A percentile compares a stretch with the other conserved stretches of the same genome.
These are phyloP conservation scores for Agrotis exclamationis DNA, from an alignment of 2,888 invertebrate species.

Conservation along the genomic window DNA sequence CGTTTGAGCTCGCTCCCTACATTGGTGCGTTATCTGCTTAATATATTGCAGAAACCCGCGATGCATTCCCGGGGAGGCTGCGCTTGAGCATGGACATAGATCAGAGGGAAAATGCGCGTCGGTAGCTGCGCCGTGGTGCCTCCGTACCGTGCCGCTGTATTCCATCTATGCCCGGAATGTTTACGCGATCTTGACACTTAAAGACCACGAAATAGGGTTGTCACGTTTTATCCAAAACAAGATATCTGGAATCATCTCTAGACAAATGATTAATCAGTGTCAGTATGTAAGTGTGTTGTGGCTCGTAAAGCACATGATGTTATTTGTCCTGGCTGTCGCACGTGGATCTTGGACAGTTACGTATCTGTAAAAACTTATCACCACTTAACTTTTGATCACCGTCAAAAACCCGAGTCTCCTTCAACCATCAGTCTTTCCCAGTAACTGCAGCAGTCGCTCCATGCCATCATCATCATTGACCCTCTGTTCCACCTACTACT, in stretches of 20 bases:
- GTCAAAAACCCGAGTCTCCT: no score
- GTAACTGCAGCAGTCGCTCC: no score
- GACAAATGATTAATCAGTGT: background rate
- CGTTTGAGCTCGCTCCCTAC: slow-evolving; percentile 48
- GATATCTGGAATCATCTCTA: background rate
- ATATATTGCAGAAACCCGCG: slow-evolving; percentile 59
- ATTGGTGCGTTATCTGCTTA: slow-evolving; percentile 62
- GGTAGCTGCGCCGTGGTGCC: background rate
- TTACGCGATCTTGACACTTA: slow-evolving; percentile 27
- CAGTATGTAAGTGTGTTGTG: background rate
- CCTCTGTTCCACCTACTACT: no score
- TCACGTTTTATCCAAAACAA: background rate
- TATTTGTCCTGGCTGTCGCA: no score
- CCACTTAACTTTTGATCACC: no score
- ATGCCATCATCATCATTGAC: no score
- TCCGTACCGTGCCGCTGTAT: background rate
- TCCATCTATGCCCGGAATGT: slow-evolving; percentile 31
- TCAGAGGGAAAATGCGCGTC: slow-evolving; percentile 64
- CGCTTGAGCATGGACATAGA: slow-evolving; percentile 67
- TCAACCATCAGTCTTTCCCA: no score
- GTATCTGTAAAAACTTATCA: no score
- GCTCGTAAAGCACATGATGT: background rate
- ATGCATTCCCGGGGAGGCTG: slow-evolving; percentile 64
- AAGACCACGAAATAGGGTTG: slow-evolving; percentile 32
- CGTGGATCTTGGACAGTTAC: no score